phyloP scores from a whole-genome alignment of 2,888 invertebrate genomes.

The Sycophila texana region DNA sequence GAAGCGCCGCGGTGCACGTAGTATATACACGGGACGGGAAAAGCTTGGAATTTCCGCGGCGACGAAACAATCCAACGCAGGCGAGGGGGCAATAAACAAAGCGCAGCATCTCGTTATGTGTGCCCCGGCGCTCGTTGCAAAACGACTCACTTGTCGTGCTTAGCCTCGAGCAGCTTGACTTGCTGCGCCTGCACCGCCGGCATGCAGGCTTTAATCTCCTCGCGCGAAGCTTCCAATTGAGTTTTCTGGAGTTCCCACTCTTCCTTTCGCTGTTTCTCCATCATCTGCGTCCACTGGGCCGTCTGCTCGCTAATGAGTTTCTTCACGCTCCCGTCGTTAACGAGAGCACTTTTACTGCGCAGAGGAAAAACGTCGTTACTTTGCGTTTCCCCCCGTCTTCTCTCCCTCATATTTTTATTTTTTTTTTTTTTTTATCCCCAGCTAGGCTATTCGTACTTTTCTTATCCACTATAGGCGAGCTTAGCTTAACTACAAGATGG shows the following conservation, averaged over 20 bases:
- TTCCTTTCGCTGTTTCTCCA: conserved; percentile 77
- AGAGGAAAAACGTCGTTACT: not conserved
- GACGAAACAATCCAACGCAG: not conserved
- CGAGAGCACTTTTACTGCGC: conserved; percentile 71
- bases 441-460: no score
- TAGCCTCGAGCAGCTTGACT: conserved; percentile 78
- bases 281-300: conserved; percentile 81
- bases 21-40: no score
- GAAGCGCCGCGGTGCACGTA: no score
- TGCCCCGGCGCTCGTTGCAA: conserved; percentile 1
- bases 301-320: conserved; percentile 80
- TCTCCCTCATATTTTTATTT: not conserved
- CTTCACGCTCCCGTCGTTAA: conserved; percentile 73
- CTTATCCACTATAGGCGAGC: not conserved
- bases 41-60: no score
- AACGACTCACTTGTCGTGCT: conserved; percentile 78
- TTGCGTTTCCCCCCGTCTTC: no score
- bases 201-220: conserved; percentile 78
- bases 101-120: no score
- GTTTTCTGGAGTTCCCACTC: conserved; percentile 80
- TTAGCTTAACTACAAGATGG: not conserved
- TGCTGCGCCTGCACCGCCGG: conserved; percentile 77
- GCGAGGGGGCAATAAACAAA: no score
- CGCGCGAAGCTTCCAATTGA: conserved; percentile 78
- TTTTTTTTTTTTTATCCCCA: no score